Evolutionary conservation across 2,797 vertebrate species (phyloP).

Genomic region (Acomys russatus): DNA sequence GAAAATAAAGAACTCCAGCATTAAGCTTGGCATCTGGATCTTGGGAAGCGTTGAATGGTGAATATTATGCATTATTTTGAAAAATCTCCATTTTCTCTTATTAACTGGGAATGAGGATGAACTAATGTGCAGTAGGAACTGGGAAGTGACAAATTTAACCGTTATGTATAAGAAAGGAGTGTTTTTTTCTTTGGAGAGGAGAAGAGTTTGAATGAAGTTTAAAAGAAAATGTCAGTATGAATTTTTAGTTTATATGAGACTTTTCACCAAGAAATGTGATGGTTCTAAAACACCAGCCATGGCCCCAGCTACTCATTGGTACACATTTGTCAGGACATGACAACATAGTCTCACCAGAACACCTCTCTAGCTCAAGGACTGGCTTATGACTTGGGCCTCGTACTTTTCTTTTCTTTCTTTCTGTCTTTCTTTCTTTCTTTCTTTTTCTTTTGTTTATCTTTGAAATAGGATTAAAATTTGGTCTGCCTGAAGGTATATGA

Average conservation of each 20-base stretch:
- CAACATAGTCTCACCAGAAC: background rate
- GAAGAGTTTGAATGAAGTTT: constrained; percentile 1
- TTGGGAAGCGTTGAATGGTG: background rate
- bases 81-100: background rate
- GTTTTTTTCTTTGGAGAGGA: background rate
- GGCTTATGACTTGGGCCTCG: background rate
- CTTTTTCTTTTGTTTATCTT: background rate
- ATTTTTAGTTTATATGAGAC: constrained; percentile 1
- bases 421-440: constrained; percentile 11
- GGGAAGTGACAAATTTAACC: background rate
- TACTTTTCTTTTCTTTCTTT: background rate
- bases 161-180: constrained; percentile 18
- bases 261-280: constrained; percentile 3
- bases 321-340: background rate
- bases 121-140: constrained; percentile 4
- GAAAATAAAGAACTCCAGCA: background rate
- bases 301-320: background rate
- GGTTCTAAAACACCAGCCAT: background rate
- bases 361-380: background rate
- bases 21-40: background rate
- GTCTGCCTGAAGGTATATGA: background rate
- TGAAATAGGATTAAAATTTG: constrained; percentile 55
- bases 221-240: constrained; percentile 36
- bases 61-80: constrained; percentile 3
- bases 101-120: background rate